phyloP scores from a whole-genome alignment of 2,113 vertebrate species.

The Nothocercus julius region DNA sequence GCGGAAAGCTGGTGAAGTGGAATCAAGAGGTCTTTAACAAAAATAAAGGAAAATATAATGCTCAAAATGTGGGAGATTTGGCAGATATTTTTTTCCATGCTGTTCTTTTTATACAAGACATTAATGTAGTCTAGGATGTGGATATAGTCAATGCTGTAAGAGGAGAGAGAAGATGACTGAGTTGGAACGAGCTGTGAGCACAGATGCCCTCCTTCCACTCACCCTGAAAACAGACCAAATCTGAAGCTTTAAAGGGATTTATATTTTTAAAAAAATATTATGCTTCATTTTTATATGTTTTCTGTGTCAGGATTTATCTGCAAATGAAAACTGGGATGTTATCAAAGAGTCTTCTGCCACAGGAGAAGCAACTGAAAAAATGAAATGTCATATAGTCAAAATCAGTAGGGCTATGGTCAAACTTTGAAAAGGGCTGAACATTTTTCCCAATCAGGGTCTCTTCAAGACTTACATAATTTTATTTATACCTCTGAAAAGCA shows the following conservation, averaged over 20 bases:
- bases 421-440: neutral
- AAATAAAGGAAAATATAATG: neutral
- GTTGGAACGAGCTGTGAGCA: neutral
- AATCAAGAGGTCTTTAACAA: neutral
- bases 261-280: too few relatives aligned
- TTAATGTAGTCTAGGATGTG: neutral
- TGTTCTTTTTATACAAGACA: neutral
- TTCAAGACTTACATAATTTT: neutral
- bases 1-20: neutral
- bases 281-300: neutral
- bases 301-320: neutral
- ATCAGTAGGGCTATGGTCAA: neutral
- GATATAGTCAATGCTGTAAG: neutral
- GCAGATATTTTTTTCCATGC: neutral
- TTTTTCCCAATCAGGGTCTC: neutral
- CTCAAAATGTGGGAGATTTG: neutral
- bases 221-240: neutral
- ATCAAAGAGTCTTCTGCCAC: neutral
- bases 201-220: neutral
- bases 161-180: neutral
- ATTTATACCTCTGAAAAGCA: neutral
- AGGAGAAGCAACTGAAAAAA: neutral
- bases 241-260: neutral
- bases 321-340: neutral
- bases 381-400: neutral